Evolutionary conservation across 2,113 vertebrate genomes (phyloP), one percentile per base, ranked within the genome.

Genomic region (Thymallus thymallus): DNA sequence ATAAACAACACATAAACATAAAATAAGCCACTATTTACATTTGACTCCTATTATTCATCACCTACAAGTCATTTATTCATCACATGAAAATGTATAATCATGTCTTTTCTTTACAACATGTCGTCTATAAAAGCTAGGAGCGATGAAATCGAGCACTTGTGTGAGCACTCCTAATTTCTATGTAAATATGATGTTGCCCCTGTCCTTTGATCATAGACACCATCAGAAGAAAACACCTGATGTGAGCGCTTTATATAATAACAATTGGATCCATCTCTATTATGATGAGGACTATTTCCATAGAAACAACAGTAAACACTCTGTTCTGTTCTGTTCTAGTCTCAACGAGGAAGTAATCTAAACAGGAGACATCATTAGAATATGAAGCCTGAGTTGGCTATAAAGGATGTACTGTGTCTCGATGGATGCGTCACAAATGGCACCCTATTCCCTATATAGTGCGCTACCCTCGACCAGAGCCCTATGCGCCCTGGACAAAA

Each of bases 271-370:
- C 76, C 88, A 82, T 84, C 75, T 87, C 83, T 83, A 91, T 82
- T 90, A 91, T 89, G 90, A 92, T 89, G 87, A 91, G 88, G 86
- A 88, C 83, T 76, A 86, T 90, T 86, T 83, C 88, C 88, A 91
- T 83, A 87, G 86, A 91, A 92, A 90, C 90, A 91, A 85, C 80
- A 84, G 81, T 79, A 81, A 80, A 51, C 45, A 12, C 76, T 80
- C 26, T 26, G 26, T 26, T 26, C 26, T 26, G 82, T 80, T 82
- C 76, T 23, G n/a, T 30, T 7, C 1, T 7, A 4, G 32, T 55
- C 24, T 58, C 35, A 45, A 9, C 29, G 1, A 66, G 64, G 65
- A 80, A 30, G 24, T 5, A 24, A 72, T 71, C 58, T 5, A 56
- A 67, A 67, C 16, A 41, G 32, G n/a, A 41, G 9, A 12, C 35